Evolutionary conservation across 2,797 vertebrate genomes (phyloP).

Genomic region (Falco berigora): DNA sequence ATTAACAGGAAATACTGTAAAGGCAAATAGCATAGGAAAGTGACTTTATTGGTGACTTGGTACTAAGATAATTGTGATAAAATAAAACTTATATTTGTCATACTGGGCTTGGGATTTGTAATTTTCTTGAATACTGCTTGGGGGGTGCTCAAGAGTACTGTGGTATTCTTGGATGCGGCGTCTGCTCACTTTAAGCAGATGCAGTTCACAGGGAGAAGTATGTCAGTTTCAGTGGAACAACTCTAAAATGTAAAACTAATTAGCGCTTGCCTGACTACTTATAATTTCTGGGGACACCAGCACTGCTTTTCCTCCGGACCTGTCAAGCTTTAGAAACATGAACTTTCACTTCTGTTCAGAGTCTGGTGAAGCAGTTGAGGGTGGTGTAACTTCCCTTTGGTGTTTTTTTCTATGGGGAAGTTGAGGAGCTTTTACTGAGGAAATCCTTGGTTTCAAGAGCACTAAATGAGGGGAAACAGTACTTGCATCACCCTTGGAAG

Average conservation of each 20-base stretch:
- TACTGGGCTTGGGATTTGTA: not conserved
- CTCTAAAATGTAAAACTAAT: not conserved
- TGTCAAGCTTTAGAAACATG: not conserved
- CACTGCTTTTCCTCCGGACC: not conserved
- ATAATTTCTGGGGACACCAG: not conserved
- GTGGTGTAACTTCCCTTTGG: not conserved
- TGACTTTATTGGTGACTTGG: not conserved
- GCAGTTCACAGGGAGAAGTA: not conserved
- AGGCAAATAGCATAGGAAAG: not conserved
- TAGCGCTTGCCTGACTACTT: not conserved
- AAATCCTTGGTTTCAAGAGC: not conserved
- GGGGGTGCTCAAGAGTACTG: not conserved
- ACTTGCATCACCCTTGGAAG: not conserved
- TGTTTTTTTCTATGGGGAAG: accelerated
- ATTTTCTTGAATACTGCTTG: not conserved
- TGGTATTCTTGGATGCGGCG: not conserved
- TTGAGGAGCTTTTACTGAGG: not conserved
- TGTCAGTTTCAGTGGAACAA: not conserved
- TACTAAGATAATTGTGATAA: not conserved
- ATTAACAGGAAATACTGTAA: not conserved
- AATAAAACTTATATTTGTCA: not conserved
- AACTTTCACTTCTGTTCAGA: not conserved
- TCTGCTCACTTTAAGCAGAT: not conserved
- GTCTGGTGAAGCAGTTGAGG: not conserved
- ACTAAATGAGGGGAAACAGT: not conserved